Base-by-base conservation (phyloP, 2,797 vertebrate genomes). In the Neoniphon sammara region DNA sequence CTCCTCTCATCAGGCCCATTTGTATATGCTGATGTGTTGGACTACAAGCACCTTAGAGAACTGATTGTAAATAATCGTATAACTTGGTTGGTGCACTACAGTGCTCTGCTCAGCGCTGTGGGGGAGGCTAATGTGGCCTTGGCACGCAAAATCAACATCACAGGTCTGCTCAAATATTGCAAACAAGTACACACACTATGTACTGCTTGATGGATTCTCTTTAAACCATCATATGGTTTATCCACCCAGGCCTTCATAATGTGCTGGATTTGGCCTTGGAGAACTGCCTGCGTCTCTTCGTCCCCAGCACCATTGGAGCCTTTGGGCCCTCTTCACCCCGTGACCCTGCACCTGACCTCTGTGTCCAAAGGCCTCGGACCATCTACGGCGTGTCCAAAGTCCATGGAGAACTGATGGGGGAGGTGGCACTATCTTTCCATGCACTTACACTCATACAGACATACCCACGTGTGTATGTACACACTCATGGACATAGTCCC, bases 321-420 rank as follows among this genome's bases (percentile, higher is more conserved):
- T 95, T 95, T 62, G 94, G 94, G 17, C 94, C 94, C 44, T 91
- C 94, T 1, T 95, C 94, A 39, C 94, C 94, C n/a, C 93, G 94
- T 66, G 92, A 95, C 81, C 94, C 94, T 0, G 91, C 94, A 17
- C 94, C 94, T 61, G 94, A 95, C 85, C 92, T 95, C 52, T 95
- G 94, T 73, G 89, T 95, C 46, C 94, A 95, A 86, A 92, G 94
- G 66, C 94, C 94, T 66, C 92, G 89, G 68, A 95, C 94, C 66
- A 95, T 95, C 83, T 95, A 95, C 3, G 94, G 94, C 2, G 94
- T 95, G 73, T 95, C 94, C 73, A 95, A 95, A 89, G 94, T 95
- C 65, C 94, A 95, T 1, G 93, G 92, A 39, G 94, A 95, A 89
- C 89, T 95, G 74, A 95, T 95, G 94, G 94, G 94, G 44, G 94